phyloP scores from a whole-genome alignment of 2,113 vertebrate species.

The Bothrops jararaca region DNA sequence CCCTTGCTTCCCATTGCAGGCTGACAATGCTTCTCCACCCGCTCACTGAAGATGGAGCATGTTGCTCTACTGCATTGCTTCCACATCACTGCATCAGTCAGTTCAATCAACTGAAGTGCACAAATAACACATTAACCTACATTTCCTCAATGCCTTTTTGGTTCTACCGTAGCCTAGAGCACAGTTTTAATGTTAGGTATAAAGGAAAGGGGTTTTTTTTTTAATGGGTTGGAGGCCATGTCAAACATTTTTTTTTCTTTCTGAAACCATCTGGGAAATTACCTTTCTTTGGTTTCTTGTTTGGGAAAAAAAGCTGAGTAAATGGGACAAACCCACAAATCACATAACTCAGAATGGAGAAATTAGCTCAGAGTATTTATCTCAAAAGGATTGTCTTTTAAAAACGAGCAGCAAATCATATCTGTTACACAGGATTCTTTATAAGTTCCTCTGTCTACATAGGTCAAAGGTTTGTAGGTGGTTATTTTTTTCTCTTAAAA shows the following conservation, averaged over 20 bases:
- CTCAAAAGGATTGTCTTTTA: neutral
- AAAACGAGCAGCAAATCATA: neutral
- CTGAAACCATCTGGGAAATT: neutral
- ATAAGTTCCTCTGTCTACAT: neutral
- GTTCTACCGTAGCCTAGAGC: slow-evolving; percentile 1
- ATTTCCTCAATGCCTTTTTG: slow-evolving; percentile 3
- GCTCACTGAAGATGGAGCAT: neutral
- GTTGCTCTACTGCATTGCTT: slow-evolving; percentile 1
- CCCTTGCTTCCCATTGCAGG: neutral
- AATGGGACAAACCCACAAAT: slow-evolving; percentile 9
- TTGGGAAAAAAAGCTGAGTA: neutral
- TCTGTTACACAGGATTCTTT: neutral
- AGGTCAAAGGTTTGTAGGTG: neutral
- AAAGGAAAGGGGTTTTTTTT: neutral
- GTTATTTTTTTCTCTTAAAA: neutral
- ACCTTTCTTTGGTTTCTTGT: neutral
- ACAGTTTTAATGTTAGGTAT: slow-evolving; percentile 14
- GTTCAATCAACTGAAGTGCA: slow-evolving; percentile 1
- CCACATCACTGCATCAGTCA: slow-evolving; percentile 5
- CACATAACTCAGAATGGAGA: neutral
- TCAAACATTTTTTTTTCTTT: neutral
- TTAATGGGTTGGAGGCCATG: neutral
- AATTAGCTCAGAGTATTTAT: neutral
- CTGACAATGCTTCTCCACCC: neutral
- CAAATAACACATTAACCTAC: slow-evolving; percentile 15